Base-by-base conservation (phyloP, 1,140 invertebrate genomes). In the Drosophila kohkoa region DNA sequence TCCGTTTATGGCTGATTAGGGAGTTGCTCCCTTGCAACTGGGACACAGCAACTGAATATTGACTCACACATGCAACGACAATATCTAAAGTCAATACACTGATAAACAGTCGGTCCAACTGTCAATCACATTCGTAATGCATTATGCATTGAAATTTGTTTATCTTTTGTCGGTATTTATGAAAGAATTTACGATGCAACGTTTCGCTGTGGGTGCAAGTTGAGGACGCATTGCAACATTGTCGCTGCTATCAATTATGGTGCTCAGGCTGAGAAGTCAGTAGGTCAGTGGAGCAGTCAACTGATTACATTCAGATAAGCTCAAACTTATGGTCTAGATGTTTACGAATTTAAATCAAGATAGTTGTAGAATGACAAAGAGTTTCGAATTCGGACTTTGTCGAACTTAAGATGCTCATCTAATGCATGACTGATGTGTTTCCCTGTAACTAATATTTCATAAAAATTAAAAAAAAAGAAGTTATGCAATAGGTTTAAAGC, bases 31-130 rank as follows among this genome's bases (percentile, higher is more conserved):
- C 57, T 35, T 25, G 54, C 32, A 85, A 86, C 60, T 81, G 82
- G 82, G 70, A 79, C 82, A 79, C 82, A 86, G 30, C 41, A 72
- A 79, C 62, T 70, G 46, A 30, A 38, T 73, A 68, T 82, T 70
- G 77, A 82, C 65, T 41, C 67, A 73, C 46, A 64, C 43, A 52
- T 52, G 25, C 59, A 16, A 51, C 75, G 79, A 59, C 59, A 79
- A 74, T 75, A 78, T 67, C 59, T 68, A 79, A 77, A 83, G 80
- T 82, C 65, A 76, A 76, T 43, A 72, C 59, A 58, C 71, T 62
- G 71, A 74, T 69, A 69, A 74, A 46, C 62, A 28, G 64, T 66
- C 60, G 38, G 16, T 20, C 35, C 1, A 10, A 8, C 15, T 63
- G 15, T 55, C 52, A 10, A n/a, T 8, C 38, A n/a, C 8, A 45